Base-by-base conservation (phyloP, 2,797 vertebrate species). In the Falco biarmicus region DNA sequence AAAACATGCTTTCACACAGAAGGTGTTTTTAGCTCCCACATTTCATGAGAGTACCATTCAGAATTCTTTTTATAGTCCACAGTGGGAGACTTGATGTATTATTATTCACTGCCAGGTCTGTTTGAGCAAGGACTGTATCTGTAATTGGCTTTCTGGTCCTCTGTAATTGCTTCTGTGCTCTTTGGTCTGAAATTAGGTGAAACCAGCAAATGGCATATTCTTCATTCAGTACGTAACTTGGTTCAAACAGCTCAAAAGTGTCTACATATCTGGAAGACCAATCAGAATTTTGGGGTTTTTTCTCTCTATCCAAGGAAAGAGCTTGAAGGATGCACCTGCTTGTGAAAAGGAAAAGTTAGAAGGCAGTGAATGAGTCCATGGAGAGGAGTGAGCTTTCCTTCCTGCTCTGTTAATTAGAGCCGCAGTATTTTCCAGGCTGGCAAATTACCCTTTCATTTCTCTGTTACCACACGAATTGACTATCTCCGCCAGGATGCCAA, bases 271-370 rank as follows among this genome's bases (percentile, higher is more conserved):
- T 51, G 10, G 7, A 71, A 82, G 32, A 53, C 7, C 0, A 25
- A 6, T 26, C 21, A 73, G n/a, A 82, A 34, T 78, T n/a, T 59
- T 37, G 37, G 37, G 17, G 3, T 0, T 0, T 0, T 54, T 32
- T 2, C 12, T 12, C 9, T 84, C 14, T 64, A 1, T 64, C 10
- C 24, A 78, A 71, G 21, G 6, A 91, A 89, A 75, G 24, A 79
- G 3, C 13, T 60, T 59, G 24, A 59, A 91, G 37, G 13, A n/a
- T 60, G 37, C 8, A 6, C 0, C 4, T 15, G 14, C 15, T 48
- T 31, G 8, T 31, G 11, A 83, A 43, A 80, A 79, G 31, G 54
- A 73, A 68, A 84, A 54, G 16, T 73, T 41, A 63, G 21, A 77
- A 63, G 8, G 15, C 77, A 87, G 54, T 26, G 9, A 48, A 63